phyloP scores from a whole-genome alignment of 2,113 vertebrate genomes.

The Menura novaehollandiae region DNA sequence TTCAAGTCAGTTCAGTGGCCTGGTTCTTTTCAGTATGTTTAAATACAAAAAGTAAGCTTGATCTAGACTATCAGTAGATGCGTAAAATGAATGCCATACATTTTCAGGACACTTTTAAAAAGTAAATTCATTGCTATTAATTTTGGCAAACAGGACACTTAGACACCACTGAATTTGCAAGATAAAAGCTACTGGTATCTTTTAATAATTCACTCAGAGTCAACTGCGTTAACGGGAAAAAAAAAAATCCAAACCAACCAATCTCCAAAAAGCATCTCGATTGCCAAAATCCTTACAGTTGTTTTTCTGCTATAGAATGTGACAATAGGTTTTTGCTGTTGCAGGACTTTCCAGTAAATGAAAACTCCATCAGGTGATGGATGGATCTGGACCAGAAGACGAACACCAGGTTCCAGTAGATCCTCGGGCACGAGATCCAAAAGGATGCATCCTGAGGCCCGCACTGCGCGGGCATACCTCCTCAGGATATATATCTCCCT shows the following conservation, averaged over 20 bases:
- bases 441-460: not conserved
- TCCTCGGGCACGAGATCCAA: not conserved
- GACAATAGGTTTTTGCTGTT: not conserved
- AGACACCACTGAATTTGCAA: not conserved
- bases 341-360: not conserved
- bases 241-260: too few species aligned
- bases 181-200: not conserved
- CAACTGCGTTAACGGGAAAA: not conserved
- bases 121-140: not conserved
- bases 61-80: not conserved
- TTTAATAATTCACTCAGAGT: not conserved
- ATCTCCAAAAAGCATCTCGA: not conserved
- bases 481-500: too few species aligned
- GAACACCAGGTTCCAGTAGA: not conserved
- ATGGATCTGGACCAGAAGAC: not conserved
- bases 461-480: too few species aligned
- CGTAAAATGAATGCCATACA: not conserved
- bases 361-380: not conserved
- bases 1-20: not conserved
- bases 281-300: not conserved
- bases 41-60: not conserved
- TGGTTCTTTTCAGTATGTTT: not conserved
- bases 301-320: not conserved
- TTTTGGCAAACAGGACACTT: not conserved
- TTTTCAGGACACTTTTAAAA: not conserved